Base-by-base conservation (phyloP, 1,140 invertebrate genomes). In the Drosophila obscura region DNA sequence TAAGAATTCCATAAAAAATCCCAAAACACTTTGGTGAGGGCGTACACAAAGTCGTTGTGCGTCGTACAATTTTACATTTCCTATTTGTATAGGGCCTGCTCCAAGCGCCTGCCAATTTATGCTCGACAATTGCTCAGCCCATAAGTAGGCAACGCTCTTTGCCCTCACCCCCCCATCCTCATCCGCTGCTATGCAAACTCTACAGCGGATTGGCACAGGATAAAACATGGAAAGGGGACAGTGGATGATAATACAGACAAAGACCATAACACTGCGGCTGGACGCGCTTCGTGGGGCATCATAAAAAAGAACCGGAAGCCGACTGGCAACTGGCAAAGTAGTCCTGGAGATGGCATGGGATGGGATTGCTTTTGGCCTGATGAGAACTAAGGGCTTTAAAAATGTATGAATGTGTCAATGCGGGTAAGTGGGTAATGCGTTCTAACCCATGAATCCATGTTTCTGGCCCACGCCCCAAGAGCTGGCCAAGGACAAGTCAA, bases 61-160 rank as follows among this genome's bases (percentile, higher is more conserved):
- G 19, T 53, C 16, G 44, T 52, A 49, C 55, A 58, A 39, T 19
- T 43, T 48, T 68, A 51, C 45, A 48, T 60, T 67, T 55, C 53
- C 66, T 75, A 50, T 66, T 41, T 59, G 48, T 55, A 46, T 35
- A 44, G 13, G 31, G 41, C 15, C n/a, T 41, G 24, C 24, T 24
- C 58, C 28, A 35, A 56, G 64, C 44, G 63, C 51, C 49, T 49
- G 52, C 61, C 77, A 77, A 69, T 82, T 77, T 77, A 65, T 68
- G 75, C 50, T 43, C 65, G 51, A 53, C 80, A 73, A 83, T 75
- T 60, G 77, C 61, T 63, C 62, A 74, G 78, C 59, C 49, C 26
- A 31, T 59, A 87, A 87, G 72, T 66, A 82, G 80, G 71, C 75
- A 66, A 75, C 39, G 61, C 39, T 77, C 44, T 66, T 79, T 60